These are phyloP conservation scores for Troilus luridus DNA, from an alignment of 2,888 invertebrate species.

Conservation along the genomic window DNA sequence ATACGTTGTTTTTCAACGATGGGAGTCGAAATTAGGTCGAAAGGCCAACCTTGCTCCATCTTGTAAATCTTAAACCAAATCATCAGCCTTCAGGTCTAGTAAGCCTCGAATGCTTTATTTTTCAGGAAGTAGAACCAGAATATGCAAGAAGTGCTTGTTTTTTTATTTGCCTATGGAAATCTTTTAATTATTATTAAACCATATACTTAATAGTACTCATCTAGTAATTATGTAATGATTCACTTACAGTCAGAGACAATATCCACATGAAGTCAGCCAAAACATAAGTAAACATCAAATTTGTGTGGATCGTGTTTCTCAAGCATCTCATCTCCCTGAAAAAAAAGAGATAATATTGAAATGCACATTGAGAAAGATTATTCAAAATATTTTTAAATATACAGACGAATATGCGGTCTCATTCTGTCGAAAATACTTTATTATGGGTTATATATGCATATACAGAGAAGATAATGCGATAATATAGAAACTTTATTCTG, in stretches of 20 bases:
- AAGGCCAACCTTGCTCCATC: neutral
- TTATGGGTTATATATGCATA: too few species aligned
- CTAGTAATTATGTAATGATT: too few species aligned
- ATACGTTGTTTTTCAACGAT: slow-evolving; percentile 1
- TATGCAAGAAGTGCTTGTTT: neutral
- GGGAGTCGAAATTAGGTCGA: slow-evolving; percentile 5
- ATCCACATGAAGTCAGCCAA: slow-evolving; percentile 93
- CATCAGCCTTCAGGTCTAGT: neutral
- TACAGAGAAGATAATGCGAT: too few species aligned
- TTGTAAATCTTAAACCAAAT: neutral
- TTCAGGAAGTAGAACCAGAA: neutral
- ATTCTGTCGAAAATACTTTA: too few species aligned
- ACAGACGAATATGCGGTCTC: too few species aligned
- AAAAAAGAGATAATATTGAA: neutral
- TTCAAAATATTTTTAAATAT: too few species aligned
- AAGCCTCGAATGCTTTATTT: neutral
- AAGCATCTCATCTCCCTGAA: slow-evolving; percentile 65
- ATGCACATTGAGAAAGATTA: too few species aligned
- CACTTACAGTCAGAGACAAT: slow-evolving; percentile 37
- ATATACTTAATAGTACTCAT: too few species aligned
- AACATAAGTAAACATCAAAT: slow-evolving; percentile 93
- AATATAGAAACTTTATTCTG: too few species aligned
- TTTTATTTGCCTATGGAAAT: neutral
- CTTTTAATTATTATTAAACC: neutral
- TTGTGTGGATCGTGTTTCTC: slow-evolving; percentile 85